These are phyloP conservation scores for Belgica antarctica DNA, from an alignment of 2,888 invertebrate species.

Conservation along the genomic window DNA sequence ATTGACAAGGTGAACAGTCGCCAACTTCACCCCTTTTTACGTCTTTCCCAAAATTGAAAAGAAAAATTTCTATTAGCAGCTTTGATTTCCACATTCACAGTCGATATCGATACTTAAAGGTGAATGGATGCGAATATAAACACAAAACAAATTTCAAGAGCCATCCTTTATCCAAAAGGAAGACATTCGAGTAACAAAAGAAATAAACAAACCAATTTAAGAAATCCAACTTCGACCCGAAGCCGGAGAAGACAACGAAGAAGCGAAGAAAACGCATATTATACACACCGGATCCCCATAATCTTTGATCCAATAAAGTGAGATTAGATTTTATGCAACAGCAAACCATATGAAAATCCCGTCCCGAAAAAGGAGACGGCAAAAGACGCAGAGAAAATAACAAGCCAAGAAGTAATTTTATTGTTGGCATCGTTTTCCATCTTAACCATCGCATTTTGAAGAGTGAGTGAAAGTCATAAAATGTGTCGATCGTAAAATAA, in stretches of 20 bases:
- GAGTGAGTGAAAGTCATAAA: slow-evolving; percentile 8
- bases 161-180: background rate
- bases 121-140: background rate
- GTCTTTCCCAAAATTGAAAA: slow-evolving; percentile 7
- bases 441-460: background rate
- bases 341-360: slow-evolving; percentile 33
- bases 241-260: background rate
- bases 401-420: slow-evolving; percentile 42
- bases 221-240: slow-evolving; percentile 15
- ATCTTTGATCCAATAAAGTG: slow-evolving; percentile 43
- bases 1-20: background rate
- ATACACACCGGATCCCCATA: slow-evolving; percentile 28
- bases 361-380: slow-evolving; percentile 17
- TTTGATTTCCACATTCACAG: slow-evolving; percentile 4
- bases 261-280: too few species aligned
- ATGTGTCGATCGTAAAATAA: slow-evolving; percentile 40
- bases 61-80: background rate
- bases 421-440: slow-evolving; percentile 36
- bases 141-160: background rate
- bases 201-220: slow-evolving; percentile 41
- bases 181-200: slow-evolving; percentile 28
- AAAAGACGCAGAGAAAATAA: background rate
- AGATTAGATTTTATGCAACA: slow-evolving; percentile 43
- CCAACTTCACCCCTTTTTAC: slow-evolving; percentile 4
- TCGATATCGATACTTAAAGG: background rate